These are phyloP conservation scores for Papilio protenor DNA, from an alignment of 2,888 invertebrate species.

Conservation along the genomic window DNA sequence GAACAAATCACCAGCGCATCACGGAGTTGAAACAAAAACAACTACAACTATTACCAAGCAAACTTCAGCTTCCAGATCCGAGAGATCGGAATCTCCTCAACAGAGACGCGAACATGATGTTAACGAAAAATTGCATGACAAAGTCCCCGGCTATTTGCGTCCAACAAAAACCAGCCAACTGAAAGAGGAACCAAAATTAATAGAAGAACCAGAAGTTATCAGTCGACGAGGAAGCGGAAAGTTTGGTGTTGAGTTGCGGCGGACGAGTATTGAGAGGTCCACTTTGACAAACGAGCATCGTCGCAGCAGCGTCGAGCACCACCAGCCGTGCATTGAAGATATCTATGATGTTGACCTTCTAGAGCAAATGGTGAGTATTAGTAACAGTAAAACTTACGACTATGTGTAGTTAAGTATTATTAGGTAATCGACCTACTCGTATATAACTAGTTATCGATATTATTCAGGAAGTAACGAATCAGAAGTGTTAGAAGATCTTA, in stretches of 20 bases:
- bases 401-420: neutral
- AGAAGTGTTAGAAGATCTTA: neutral
- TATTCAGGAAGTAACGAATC: neutral
- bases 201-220: slow-evolving; percentile 74
- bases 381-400: too few relatives aligned
- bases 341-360: slow-evolving; percentile 88
- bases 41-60: slow-evolving; percentile 54
- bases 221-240: slow-evolving; percentile 84
- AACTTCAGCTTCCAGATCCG: slow-evolving; percentile 52
- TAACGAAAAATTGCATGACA: slow-evolving; percentile 58
- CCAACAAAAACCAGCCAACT: slow-evolving; percentile 74
- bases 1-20: slow-evolving; percentile 48
- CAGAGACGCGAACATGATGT: slow-evolving; percentile 56
- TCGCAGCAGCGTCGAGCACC: slow-evolving; percentile 77
- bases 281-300: slow-evolving; percentile 76
- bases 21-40: slow-evolving; percentile 57
- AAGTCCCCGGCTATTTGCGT: slow-evolving; percentile 69
- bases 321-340: slow-evolving; percentile 87
- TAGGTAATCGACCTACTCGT: neutral
- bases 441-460: neutral
- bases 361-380: slow-evolving; percentile 87
- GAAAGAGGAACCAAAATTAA: slow-evolving; percentile 67
- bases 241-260: slow-evolving; percentile 87
- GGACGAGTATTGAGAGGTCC: slow-evolving; percentile 82
- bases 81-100: slow-evolving; percentile 62